Percentiles rank a stretch among this genome's conserved stretches.
Evolutionary conservation across 1,140 invertebrate genomes (phyloP).

Genomic region (Pomacea maculata): DNA sequence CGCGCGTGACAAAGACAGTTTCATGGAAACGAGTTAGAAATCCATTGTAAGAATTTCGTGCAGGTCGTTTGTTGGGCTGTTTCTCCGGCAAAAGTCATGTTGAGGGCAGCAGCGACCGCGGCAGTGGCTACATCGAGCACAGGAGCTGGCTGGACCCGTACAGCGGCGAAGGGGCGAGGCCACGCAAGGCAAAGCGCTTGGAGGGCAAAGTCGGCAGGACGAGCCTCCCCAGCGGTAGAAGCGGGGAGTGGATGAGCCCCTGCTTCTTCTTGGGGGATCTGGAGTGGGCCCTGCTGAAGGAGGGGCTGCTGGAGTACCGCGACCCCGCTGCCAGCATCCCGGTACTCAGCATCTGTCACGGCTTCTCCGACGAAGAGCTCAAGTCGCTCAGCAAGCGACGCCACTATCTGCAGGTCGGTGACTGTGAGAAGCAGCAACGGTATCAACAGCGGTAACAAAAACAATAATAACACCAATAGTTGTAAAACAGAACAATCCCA

Average conservation of each 20-base stretch:
- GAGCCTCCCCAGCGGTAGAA: not conserved
- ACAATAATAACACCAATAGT: too few species aligned
- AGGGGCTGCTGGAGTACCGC: slow-evolving; percentile 14
- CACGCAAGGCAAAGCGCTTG: not conserved
- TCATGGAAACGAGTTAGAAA: too few species aligned
- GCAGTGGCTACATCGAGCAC: not conserved
- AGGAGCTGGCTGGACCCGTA: not conserved
- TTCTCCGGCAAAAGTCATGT: not conserved
- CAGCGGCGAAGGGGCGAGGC: not conserved
- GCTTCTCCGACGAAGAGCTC: slow-evolving; percentile 31
- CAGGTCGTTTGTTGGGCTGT: slow-evolving; percentile 20
- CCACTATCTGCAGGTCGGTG: not conserved
- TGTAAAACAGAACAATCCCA: too few species aligned
- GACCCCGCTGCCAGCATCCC: slow-evolving; percentile 16
- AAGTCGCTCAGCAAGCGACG: not conserved
- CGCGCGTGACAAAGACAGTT: too few species aligned
- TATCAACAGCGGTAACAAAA: too few species aligned
- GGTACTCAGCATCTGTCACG: slow-evolving; percentile 28
- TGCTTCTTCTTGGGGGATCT: slow-evolving; percentile 1
- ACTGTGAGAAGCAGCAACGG: too few species aligned
- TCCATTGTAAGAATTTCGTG: not conserved
- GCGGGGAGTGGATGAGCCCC: not conserved
- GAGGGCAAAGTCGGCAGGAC: not conserved
- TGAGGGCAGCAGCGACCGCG: not conserved
- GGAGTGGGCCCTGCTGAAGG: slow-evolving; percentile 20